These are phyloP conservation scores for Toxotes chatareus DNA, from an alignment of 2,113 vertebrate species.

Conservation along the genomic window DNA sequence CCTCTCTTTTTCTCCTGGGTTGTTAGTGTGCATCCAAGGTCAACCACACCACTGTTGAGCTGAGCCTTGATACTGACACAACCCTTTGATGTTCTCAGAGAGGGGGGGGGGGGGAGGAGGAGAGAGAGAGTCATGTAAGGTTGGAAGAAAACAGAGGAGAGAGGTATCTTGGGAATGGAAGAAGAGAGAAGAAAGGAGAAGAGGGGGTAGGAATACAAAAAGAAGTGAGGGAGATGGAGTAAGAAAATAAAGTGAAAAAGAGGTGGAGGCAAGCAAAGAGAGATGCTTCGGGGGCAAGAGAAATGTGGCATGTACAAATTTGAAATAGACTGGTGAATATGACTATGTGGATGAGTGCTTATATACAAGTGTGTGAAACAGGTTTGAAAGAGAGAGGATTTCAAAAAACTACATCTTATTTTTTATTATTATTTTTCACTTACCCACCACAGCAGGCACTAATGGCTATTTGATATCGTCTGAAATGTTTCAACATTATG, in stretches of 20 bases:
- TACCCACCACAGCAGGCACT: background rate
- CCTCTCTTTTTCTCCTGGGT: conserved; percentile 51
- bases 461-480: background rate
- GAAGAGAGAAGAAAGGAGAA: background rate
- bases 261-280: background rate
- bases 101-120: background rate
- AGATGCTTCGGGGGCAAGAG: background rate
- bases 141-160: conserved; percentile 27
- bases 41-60: conserved; percentile 62
- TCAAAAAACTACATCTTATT: background rate
- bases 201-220: conserved; percentile 2
- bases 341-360: background rate
- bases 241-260: background rate
- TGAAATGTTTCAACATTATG: background rate
- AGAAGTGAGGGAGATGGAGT: background rate
- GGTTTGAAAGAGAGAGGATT: background rate
- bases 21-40: conserved; percentile 74
- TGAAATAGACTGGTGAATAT: background rate
- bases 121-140: conserved; percentile 18
- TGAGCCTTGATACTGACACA: conserved; percentile 58
- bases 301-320: background rate
- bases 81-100: conserved; percentile 68
- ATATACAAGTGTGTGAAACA: background rate
- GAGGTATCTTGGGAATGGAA: conserved; percentile 23
- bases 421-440: background rate